Conservation (phyloP, 2,797 vertebrate species). For the Australoheros facetus region DNA sequence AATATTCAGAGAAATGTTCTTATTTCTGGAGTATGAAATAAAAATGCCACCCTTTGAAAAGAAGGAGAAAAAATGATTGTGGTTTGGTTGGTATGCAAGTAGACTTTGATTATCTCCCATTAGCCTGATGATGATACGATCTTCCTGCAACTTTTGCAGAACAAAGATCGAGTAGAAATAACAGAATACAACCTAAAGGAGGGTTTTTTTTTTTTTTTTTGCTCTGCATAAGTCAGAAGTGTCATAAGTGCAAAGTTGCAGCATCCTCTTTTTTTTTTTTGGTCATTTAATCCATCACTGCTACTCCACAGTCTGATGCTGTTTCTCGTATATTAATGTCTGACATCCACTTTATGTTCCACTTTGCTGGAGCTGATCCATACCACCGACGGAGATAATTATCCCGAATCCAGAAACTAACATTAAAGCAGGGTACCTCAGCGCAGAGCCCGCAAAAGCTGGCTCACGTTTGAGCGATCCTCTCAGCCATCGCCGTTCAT, state of each 20-base stretch:
- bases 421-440: conserved; percentile 17
- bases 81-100: background rate
- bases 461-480: conserved; percentile 23
- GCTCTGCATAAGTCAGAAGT: background rate
- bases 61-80: background rate
- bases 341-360: conserved; percentile 13
- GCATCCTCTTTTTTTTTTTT: background rate
- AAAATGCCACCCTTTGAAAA: too few species aligned
- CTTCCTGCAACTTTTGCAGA: background rate
- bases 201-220: background rate
- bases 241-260: background rate
- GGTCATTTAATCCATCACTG: background rate
- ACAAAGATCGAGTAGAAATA: background rate
- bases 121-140: background rate
- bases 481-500: conserved; percentile 45
- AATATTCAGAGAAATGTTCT: too few species aligned
- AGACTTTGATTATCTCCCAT: background rate
- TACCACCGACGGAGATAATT: conserved; percentile 45
- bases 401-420: conserved; percentile 24
- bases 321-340: conserved; percentile 16
- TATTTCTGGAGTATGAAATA: too few species aligned
- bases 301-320: background rate
- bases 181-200: background rate
- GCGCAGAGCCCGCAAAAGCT: conserved; percentile 5
- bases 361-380: conserved; percentile 36